Conservation (phyloP, 1,140 invertebrate species). For the Latrodectus geometricus region DNA sequence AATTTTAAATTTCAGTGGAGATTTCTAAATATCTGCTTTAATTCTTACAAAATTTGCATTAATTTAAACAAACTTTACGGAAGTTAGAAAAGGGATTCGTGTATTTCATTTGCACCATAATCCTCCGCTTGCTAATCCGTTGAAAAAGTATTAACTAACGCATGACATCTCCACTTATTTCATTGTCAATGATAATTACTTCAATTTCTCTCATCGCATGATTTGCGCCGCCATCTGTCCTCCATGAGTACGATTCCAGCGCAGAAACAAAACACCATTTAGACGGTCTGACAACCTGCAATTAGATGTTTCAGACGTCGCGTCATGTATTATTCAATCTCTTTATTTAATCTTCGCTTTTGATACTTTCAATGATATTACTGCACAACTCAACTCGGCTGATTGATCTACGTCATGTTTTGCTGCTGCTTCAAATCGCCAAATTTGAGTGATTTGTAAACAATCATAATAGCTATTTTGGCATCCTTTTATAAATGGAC, state of each 20-base stretch:
- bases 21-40: background rate
- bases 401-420: too few relatives aligned
- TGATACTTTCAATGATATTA: background rate
- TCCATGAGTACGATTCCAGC: background rate
- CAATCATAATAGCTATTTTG: too few relatives aligned
- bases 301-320: constrained; percentile 24
- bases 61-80: background rate
- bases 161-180: constrained; percentile 9
- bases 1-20: background rate
- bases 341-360: background rate
- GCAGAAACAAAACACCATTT: constrained; percentile 46
- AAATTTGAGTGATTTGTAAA: too few relatives aligned
- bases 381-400: too few relatives aligned
- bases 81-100: background rate
- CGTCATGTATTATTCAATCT: constrained; percentile 53
- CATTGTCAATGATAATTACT: constrained; percentile 18
- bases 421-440: too few relatives aligned
- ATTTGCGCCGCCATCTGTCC: background rate
- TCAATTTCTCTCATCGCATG: constrained; percentile 12
- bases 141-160: background rate
- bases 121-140: too few relatives aligned
- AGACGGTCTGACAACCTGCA: constrained; percentile 40
- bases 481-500: too few relatives aligned
- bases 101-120: background rate
- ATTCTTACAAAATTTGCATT: background rate